Base-by-base conservation (phyloP, 2,113 vertebrate species). In the Microtus richardsoni region DNA sequence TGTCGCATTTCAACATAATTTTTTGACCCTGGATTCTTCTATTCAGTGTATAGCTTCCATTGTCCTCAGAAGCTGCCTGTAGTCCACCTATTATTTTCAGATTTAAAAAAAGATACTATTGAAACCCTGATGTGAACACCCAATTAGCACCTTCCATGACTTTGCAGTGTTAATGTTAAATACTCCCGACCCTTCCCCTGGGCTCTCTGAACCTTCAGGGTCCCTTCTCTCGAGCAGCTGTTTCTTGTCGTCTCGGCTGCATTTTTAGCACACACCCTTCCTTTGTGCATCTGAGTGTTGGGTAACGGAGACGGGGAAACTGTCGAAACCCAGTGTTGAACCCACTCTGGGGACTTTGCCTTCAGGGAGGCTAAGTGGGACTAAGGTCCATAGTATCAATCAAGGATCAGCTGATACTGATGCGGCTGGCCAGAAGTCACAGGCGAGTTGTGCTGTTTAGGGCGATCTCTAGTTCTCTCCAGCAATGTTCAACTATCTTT, bases 401-500 rank as follows among this genome's bases (percentile, higher is more conserved):
- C 70, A 41, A 10, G 68, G 82, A 47, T 77, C 80, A 70, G 41
- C 75, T 78, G 44, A 88, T 70, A n/a, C 13, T 70, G 80, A 71
- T 73, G 82, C 2, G 7, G 73, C 60, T 26, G 22, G 24, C 49
- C 60, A 93, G 52, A 70, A 96, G 79, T 66, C 80, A 84, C 80
- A 89, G 80, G 78, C 54, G 91, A 95, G 77, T 78, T 91, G 49
- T 0, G 17, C 80, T 64, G 5, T 95, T 88, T 78, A 54, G 82
- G 44, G 77, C 39, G 26, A 71, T 92, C 93, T 93, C 86, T 77
- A 5, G n/a, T 93, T 93, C 91, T 87, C 80, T 89, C 78, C 44
- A 82, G 84, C 52, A 95, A 88, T 73, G 82, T 47, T 86, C 70
- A 95, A 86, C 85, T 95, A 80, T 97, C 92, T 97, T 96, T 94